phyloP scores from a whole-genome alignment of 2,113 vertebrate genomes.

The Cyanistes caeruleus region DNA sequence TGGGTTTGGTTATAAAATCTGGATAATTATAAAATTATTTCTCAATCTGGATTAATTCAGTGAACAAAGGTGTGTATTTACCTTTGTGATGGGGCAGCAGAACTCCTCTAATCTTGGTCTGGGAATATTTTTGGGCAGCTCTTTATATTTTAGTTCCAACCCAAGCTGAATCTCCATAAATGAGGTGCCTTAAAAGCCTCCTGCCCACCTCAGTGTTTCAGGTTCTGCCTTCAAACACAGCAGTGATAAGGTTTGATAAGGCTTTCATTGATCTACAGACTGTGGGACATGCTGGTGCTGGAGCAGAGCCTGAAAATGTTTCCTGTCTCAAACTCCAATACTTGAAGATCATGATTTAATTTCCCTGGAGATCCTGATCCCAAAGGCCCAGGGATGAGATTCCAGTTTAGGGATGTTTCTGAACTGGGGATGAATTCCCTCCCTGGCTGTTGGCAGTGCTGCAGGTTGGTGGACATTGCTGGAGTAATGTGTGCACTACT shows the following conservation, averaged over 20 bases:
- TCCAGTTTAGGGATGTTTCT: not conserved
- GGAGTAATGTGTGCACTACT: accelerated
- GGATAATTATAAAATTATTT: not conserved
- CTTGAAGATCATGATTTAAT: not conserved
- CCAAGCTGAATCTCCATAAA: not conserved
- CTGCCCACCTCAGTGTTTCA: accelerated
- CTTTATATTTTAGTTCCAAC: not conserved
- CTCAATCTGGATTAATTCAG: not conserved
- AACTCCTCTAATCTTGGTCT: too few relatives aligned
- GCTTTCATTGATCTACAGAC: not conserved
- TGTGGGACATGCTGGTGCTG: accelerated
- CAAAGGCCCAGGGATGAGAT: not conserved
- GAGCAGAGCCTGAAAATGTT: not conserved
- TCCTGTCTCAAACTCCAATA: not conserved
- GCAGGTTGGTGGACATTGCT: not conserved
- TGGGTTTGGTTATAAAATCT: not conserved
- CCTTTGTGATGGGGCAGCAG: not conserved
- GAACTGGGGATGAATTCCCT: not conserved
- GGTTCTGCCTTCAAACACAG: not conserved
- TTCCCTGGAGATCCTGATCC: not conserved
- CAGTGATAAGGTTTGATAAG: not conserved
- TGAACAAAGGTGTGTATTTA: not conserved
- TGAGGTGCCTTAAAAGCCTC: not conserved
- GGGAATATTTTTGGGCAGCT: not conserved
- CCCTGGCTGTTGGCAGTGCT: not conserved